A percentile compares a stretch with the other conserved stretches of the same genome.
phyloP scores from a whole-genome alignment of 2,113 vertebrate genomes.

The Sceloporus undulatus region DNA sequence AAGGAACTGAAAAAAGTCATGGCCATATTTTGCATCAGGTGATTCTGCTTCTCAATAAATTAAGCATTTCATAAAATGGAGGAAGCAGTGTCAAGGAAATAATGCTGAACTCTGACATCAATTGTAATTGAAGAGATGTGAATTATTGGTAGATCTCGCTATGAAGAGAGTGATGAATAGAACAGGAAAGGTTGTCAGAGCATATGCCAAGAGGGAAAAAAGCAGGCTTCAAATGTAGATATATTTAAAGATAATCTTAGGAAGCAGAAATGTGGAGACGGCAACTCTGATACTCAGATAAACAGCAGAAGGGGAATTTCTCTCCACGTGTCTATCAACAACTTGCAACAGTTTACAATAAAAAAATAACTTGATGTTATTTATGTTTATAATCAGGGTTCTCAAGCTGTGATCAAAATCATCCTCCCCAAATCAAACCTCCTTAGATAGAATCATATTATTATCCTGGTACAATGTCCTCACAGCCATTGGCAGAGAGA shows the following conservation, averaged over 20 bases:
- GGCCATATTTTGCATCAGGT: neutral
- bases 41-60: neutral
- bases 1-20: neutral
- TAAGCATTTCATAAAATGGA: constrained; percentile 33
- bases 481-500: neutral
- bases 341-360: neutral
- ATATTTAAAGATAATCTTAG: neutral
- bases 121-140: constrained; percentile 18
- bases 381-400: neutral
- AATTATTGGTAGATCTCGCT: constrained; percentile 2
- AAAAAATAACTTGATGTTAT: neutral
- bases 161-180: constrained; percentile 22
- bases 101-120: constrained; percentile 23
- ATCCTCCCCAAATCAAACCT: neutral
- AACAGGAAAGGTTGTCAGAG: neutral
- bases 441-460: neutral
- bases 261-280: neutral
- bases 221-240: neutral
- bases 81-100: constrained; percentile 1
- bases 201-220: constrained; percentile 19
- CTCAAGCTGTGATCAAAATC: neutral
- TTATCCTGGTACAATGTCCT: neutral
- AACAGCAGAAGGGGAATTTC: neutral
- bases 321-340: neutral
- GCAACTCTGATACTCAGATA: neutral